Conservation (phyloP, 2,888 invertebrate species). For the Euplexia lucipara region DNA sequence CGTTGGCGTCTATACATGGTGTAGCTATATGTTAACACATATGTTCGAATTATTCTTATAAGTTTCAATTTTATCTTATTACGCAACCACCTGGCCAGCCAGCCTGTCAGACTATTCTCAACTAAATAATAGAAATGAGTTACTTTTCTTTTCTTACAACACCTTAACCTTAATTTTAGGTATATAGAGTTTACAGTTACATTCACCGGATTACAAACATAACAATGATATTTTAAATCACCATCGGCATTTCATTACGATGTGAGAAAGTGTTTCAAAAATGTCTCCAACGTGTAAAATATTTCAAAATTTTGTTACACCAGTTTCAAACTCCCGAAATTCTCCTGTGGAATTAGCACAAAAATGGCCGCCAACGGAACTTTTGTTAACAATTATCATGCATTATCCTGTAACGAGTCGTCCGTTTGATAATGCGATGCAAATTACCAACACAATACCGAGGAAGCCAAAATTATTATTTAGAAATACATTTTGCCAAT, state of each 20-base stretch:
- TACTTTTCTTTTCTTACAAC: too few species aligned
- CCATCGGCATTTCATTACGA: background rate
- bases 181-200: too few species aligned
- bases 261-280: constrained; percentile 1
- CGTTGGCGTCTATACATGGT: too few species aligned
- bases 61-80: too few species aligned
- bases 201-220: background rate
- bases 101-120: too few species aligned
- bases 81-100: too few species aligned
- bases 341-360: constrained; percentile 56
- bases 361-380: constrained; percentile 64
- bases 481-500: constrained; percentile 20
- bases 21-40: too few species aligned
- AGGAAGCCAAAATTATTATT: constrained; percentile 28
- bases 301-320: constrained; percentile 24
- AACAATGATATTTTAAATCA: background rate
- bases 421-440: constrained; percentile 67
- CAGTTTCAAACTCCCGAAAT: constrained; percentile 46
- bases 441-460: constrained; percentile 65
- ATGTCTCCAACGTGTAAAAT: constrained; percentile 14
- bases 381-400: constrained; percentile 80
- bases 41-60: too few species aligned
- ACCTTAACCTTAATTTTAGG: too few species aligned
- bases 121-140: too few species aligned
- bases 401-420: constrained; percentile 67